Evolutionary conservation across 1,140 invertebrate species (phyloP).

Genomic region (Drosophila pseudoananassae): DNA sequence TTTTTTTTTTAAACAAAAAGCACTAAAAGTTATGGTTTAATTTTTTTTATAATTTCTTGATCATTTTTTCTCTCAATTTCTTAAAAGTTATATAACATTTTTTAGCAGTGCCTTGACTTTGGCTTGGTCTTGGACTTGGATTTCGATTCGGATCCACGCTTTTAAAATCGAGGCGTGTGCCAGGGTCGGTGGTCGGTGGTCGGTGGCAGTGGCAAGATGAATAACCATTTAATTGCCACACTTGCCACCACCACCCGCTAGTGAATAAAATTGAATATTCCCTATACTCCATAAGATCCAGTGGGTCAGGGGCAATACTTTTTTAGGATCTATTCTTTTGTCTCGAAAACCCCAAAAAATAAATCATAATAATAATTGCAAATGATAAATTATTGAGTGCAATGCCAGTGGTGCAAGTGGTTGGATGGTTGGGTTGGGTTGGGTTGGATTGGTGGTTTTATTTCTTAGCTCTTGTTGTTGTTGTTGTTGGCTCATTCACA

Average conservation of each 20-base stretch:
- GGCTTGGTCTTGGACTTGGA: conserved; percentile 7
- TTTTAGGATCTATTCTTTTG: neutral
- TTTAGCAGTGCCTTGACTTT: conserved; percentile 4
- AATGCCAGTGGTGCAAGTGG: conserved; percentile 1
- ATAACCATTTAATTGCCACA: conserved; percentile 40
- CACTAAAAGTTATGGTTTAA: neutral
- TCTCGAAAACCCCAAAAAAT: neutral
- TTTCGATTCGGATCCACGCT: neutral
- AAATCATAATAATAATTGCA: neutral
- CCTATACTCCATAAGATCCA: neutral
- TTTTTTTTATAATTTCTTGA: neutral
- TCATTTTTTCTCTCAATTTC: neutral
- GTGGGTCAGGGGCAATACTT: neutral
- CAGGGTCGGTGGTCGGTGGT: neutral
- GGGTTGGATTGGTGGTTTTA: neutral
- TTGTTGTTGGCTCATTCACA: conserved; percentile 2
- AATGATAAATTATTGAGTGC: neutral
- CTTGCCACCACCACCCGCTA: conserved; percentile 30
- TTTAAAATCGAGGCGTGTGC: neutral
- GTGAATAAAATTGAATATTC: conserved; percentile 13
- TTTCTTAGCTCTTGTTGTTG: neutral
- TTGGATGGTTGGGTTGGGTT: no score
- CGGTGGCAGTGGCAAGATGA: conserved; percentile 17
- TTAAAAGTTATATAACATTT: neutral
- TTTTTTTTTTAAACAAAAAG: neutral